Evolutionary conservation across 2,113 vertebrate genomes (phyloP).

Genomic region (Hydropotes inermis): DNA sequence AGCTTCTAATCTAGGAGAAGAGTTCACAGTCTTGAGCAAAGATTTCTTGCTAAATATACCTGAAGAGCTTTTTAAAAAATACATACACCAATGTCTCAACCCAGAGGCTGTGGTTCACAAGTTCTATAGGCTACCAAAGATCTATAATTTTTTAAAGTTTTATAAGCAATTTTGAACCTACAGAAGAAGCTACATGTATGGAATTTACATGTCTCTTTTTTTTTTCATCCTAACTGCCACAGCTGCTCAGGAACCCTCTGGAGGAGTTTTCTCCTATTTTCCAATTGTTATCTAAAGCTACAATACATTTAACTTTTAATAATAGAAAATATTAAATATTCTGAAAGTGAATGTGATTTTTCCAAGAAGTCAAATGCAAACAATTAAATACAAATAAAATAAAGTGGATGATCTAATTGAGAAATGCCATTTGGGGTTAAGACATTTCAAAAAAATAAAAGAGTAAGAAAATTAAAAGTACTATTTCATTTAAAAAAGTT

Average conservation of each 20-base stretch:
- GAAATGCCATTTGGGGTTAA: conserved; percentile 10
- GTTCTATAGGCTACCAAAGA: neutral
- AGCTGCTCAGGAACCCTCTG: neutral
- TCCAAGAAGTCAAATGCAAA: neutral
- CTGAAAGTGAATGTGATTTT: neutral
- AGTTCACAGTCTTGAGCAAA: neutral
- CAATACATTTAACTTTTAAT: neutral
- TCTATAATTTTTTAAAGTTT: neutral
- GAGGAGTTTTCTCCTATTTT: neutral
- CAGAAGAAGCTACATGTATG: neutral
- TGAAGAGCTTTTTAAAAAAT: neutral
- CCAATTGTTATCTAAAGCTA: neutral
- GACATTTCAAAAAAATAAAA: conserved; percentile 30
- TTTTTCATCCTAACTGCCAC: neutral
- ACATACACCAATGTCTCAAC: neutral
- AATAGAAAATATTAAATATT: neutral
- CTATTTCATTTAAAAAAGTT: neutral
- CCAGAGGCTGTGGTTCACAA: neutral
- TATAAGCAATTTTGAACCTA: neutral
- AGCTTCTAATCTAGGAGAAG: neutral
- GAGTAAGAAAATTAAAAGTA: neutral
- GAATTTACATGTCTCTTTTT: neutral
- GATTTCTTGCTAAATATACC: neutral
- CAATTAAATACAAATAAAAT: conserved; percentile 15
- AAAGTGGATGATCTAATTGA: neutral